Evolutionary conservation across 2,888 invertebrate genomes (phyloP).

Genomic region (Apodemia duryi): DNA sequence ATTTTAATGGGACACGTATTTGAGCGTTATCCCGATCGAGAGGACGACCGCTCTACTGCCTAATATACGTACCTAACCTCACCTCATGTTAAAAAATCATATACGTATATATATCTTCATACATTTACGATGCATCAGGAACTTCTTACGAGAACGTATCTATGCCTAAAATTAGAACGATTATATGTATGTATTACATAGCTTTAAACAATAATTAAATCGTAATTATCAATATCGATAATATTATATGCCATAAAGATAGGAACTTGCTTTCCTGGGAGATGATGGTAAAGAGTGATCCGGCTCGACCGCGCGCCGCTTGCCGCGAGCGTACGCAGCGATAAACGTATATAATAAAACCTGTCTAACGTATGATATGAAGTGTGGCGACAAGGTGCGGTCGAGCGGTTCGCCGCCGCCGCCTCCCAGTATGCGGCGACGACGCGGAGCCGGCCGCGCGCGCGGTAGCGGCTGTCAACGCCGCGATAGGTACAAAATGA

Average conservation of each 20-base stretch:
- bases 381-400: slow-evolving; percentile 60
- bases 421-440: slow-evolving; percentile 76
- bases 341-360: slow-evolving; percentile 77
- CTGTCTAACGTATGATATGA: slow-evolving; percentile 79
- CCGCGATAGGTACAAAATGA: slow-evolving; percentile 42
- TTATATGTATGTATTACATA: slow-evolving; percentile 81
- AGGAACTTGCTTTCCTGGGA: slow-evolving; percentile 81
- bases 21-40: slow-evolving; percentile 54
- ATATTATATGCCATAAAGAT: slow-evolving; percentile 81
- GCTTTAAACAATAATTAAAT: slow-evolving; percentile 81
- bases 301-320: slow-evolving; percentile 65
- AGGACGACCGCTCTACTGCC: slow-evolving; percentile 77
- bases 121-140: slow-evolving; percentile 80
- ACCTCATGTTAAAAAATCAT: slow-evolving; percentile 78
- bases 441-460: slow-evolving; percentile 50
- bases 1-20: slow-evolving; percentile 30
- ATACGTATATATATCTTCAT: slow-evolving; percentile 79
- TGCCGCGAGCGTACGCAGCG: slow-evolving; percentile 54
- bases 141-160: slow-evolving; percentile 80
- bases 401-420: slow-evolving; percentile 64
- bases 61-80: slow-evolving; percentile 77
- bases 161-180: slow-evolving; percentile 80
- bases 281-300: slow-evolving; percentile 72
- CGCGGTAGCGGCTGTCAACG: slow-evolving; percentile 27
- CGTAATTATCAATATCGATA: slow-evolving; percentile 81